Evolutionary conservation across 2,797 vertebrate genomes (phyloP).

Genomic region (Crotalus adamanteus): DNA sequence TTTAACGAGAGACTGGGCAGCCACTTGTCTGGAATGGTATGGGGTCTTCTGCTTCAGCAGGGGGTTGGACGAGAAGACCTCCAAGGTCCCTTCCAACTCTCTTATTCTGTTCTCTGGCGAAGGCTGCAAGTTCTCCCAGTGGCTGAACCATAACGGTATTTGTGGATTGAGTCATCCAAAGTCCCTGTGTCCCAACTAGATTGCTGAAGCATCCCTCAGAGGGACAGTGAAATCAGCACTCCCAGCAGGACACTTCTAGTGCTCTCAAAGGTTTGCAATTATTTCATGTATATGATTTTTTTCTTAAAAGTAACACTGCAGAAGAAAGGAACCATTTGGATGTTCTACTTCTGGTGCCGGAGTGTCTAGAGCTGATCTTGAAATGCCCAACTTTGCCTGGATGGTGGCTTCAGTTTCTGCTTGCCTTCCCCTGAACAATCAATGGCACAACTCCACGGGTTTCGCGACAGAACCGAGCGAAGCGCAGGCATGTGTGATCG

Average conservation of each 20-base stretch:
- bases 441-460: not conserved
- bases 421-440: not conserved
- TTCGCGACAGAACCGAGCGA: not conserved
- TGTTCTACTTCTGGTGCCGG: not conserved
- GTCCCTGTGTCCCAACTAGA: not conserved
- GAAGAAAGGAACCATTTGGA: not conserved
- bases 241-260: too few species aligned
- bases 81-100: not conserved
- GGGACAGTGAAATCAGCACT: not conserved
- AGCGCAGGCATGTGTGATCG: not conserved
- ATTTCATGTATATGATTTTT: not conserved
- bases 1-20: not conserved
- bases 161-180: not conserved
- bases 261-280: not conserved
- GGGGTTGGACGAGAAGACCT: not conserved
- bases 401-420: not conserved
- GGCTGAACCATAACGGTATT: not conserved
- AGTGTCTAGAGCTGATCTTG: not conserved
- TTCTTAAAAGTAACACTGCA: not conserved
- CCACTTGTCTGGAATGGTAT: not conserved
- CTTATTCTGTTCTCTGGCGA: not conserved
- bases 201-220: not conserved
- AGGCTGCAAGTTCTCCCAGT: not conserved
- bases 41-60: not conserved
- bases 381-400: not conserved